Conservation (phyloP, 2,888 invertebrate species). For the Cheilosia vulpina region DNA sequence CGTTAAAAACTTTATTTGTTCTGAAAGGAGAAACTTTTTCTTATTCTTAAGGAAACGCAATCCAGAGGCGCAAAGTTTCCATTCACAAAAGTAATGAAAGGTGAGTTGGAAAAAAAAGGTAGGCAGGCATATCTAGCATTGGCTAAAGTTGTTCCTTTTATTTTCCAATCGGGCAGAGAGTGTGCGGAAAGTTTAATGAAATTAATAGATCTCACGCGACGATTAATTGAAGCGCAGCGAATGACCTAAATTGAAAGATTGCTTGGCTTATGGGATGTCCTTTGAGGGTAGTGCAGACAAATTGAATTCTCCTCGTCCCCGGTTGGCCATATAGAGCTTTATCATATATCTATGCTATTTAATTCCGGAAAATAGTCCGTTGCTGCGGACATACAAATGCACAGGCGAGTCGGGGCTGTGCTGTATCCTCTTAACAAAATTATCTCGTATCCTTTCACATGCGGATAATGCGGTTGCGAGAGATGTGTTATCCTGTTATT, state of each 20-base stretch:
- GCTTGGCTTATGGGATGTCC: conserved; percentile 47
- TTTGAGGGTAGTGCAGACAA: conserved; percentile 21
- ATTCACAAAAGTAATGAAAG: conserved; percentile 61
- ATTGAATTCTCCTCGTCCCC: conserved; percentile 54
- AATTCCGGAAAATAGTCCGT: conserved; percentile 42
- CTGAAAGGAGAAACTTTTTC: conserved; percentile 58
- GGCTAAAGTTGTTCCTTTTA: conserved; percentile 45
- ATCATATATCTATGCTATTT: conserved; percentile 26
- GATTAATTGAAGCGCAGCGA: conserved; percentile 70
- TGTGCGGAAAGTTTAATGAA: conserved; percentile 66
- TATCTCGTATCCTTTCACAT: conserved; percentile 58
- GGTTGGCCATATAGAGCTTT: conserved; percentile 27
- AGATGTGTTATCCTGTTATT: conserved; percentile 49
- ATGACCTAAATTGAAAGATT: conserved; percentile 70
- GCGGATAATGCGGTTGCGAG: conserved; percentile 34
- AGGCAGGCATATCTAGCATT: background rate
- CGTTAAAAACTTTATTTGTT: conserved; percentile 69
- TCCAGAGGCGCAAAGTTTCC: background rate
- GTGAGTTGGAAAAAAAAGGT: conserved; percentile 32
- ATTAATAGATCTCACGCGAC: conserved; percentile 70
- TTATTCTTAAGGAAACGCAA: conserved; percentile 33
- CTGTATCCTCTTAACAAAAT: conserved; percentile 49
- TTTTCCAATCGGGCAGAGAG: conserved; percentile 29
- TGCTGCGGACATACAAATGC: conserved; percentile 7
- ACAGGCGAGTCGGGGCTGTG: background rate